A percentile compares a stretch with the other conserved stretches of the same genome.
Evolutionary conservation across 2,888 invertebrate species (phyloP).

Genomic region (Euzophera pinguis): DNA sequence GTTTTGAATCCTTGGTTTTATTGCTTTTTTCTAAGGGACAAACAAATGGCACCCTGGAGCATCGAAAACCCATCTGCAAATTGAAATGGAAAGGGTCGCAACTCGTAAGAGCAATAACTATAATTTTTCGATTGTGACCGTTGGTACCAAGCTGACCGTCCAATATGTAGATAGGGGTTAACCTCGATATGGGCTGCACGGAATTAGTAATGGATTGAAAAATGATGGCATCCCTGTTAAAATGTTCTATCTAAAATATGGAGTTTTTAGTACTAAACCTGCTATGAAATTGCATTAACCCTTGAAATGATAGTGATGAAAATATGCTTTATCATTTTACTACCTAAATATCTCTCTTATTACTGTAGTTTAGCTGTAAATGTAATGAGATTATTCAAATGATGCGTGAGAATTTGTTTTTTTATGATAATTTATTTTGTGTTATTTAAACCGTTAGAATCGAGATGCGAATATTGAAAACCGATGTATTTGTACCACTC

Average conservation of each 20-base stretch:
- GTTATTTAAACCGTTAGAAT: too few relatives aligned
- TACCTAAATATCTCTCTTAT: too few relatives aligned
- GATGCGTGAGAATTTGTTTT: too few relatives aligned
- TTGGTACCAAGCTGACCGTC: neutral
- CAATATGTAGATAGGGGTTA: conserved; percentile 21
- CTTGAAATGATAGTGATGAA: neutral
- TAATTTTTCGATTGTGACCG: conserved; percentile 43
- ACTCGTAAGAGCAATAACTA: conserved; percentile 55
- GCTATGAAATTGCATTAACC: neutral
- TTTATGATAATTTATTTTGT: too few relatives aligned
- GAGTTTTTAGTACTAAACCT: neutral
- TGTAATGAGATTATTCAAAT: too few relatives aligned
- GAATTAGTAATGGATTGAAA: neutral
- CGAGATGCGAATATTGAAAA: too few relatives aligned
- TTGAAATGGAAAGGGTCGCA: conserved; percentile 66
- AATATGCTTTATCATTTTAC: too few relatives aligned
- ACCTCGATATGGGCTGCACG: neutral
- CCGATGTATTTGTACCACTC: too few relatives aligned
- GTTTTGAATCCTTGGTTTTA: conserved; percentile 38
- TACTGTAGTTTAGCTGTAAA: too few relatives aligned
- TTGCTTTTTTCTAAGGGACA: conserved; percentile 47
- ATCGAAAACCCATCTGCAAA: conserved; percentile 62
- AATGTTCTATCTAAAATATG: neutral
- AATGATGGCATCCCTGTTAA: neutral
- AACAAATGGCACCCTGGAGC: conserved; percentile 45